phyloP scores from a whole-genome alignment of 2,797 vertebrate genomes.

The Oreochromis mossambicus region DNA sequence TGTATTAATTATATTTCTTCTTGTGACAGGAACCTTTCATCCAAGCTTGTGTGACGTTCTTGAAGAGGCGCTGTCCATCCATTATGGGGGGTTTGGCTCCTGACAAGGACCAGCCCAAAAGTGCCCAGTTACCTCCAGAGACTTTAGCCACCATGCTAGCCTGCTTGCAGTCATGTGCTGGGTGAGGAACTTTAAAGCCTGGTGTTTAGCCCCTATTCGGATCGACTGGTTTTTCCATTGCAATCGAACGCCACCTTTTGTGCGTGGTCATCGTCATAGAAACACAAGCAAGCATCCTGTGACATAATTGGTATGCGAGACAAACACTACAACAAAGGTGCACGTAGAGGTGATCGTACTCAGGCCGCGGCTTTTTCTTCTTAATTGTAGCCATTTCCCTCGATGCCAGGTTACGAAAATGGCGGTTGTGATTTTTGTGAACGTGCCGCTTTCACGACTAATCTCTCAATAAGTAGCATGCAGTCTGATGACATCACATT shows the following conservation, averaged over 20 bases:
- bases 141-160: constrained; percentile 96
- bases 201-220: accelerated
- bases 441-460: not conserved
- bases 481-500: not conserved
- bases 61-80: constrained; percentile 97
- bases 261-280: not conserved
- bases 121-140: constrained; percentile 97
- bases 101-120: constrained; percentile 99
- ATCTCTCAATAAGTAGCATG: not conserved
- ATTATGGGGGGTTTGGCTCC: constrained; percentile 97
- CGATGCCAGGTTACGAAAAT: not conserved
- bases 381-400: not conserved
- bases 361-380: accelerated
- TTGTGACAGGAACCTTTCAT: constrained; percentile 92
- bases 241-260: not conserved
- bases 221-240: not conserved
- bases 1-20: not conserved
- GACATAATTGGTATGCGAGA: not conserved
- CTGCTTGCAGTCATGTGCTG: constrained; percentile 96
- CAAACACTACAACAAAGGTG: not conserved
- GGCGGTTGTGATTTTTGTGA: accelerated
- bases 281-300: not conserved
- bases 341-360: not conserved
- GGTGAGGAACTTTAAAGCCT: constrained; percentile 75
- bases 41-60: constrained; percentile 97